Evolutionary conservation across 2,888 invertebrate species (phyloP), one percentile per base, ranked within the genome.

Genomic region (Drosophila kuntzei): DNA sequence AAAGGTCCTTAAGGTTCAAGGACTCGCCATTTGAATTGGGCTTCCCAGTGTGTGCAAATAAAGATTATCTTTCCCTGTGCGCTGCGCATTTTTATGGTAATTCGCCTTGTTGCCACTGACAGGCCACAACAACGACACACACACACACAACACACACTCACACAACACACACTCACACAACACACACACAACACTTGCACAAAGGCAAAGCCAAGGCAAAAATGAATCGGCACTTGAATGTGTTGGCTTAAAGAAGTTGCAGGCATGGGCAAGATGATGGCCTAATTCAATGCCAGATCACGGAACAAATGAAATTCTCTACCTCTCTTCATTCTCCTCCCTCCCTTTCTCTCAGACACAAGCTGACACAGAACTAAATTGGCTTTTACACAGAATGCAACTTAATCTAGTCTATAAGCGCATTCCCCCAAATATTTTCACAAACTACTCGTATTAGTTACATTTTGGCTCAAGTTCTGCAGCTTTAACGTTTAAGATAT

Each of bases 81-180:
- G 80, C 60, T 61, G 73, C 66, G 88, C 88, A 87, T 86, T 86
- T 78, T 87, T 86, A 82, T 82, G 82, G 86, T 87, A 87, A 87
- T 82, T 85, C 68, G 51, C 61, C 64, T 46, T 65, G 55, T 65
- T 69, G 61, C 49, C 71, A 50, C 25, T 27, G 62, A 62, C 57
- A 63, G 50, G 67, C 57, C 37, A 46, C 44, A 65, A 32, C 55
- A 68, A 34, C 14, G 7, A 44, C 36, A n/a, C 32, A 43, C 16
- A 18, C 41, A 36, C 12, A 46, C 36, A 14, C n/a, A 39, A 49
- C n/a, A 39, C 8, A 18, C 39, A 41, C 39, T 29, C 34, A 44
- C 32, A 18, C 16, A 18, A 12, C 14, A 41, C 22, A 32, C 64
- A 46, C 60, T 37, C 22, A 32, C 22, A 44, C 29, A 39, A 12